Evolutionary conservation across 2,797 vertebrate species (phyloP), one percentile per base, ranked within the genome.

Genomic region (Etheostoma nigrum): DNA sequence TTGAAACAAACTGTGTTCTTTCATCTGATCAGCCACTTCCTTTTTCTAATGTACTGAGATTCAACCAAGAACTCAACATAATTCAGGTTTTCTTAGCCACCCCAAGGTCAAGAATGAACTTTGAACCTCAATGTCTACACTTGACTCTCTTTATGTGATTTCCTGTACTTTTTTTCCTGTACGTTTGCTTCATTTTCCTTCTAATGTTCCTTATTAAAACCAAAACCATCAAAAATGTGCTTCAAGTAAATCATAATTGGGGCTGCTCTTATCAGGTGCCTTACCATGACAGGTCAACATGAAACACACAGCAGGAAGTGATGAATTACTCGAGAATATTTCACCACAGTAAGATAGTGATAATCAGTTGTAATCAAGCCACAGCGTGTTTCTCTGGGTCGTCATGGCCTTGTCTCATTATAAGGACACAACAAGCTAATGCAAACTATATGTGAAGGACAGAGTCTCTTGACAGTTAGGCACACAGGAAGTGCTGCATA

Each of bases 401-500:
- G 61, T 48, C 3, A 6, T 65, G 40, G 18, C 54, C 71, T 67
- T 57, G 30, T 30, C 15, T 44, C 23, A 67, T n/a, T 55, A 63
- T 53, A 9, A 62, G 23, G 18, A 72, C 23, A 47, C 74, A 79
- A 73, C 12, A 55, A 65, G 30, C 8, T 40, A 44, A 62, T 18
- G 36, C 53, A 5, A 45, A 44, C 25, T 9, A 4, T 18, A 18
- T 64, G 53, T 65, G 48, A 36, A 13, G 6, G 40, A 57, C 19
- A 53, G n/a, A 36, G 9, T 60, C 16, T 49, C 5, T 21, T 1
- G 30, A 49, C 52, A 48, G 59, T 40, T 59, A 14, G 1, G 2
- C 44, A 30, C 44, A 66, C 27, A 80, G 72, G 73, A 81, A 81
- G 63, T 42, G 53, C 15, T 78, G 58, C 68, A 44, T 8, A 15